phyloP scores from a whole-genome alignment of 2,113 vertebrate genomes.

The Rhinoderma darwinii region DNA sequence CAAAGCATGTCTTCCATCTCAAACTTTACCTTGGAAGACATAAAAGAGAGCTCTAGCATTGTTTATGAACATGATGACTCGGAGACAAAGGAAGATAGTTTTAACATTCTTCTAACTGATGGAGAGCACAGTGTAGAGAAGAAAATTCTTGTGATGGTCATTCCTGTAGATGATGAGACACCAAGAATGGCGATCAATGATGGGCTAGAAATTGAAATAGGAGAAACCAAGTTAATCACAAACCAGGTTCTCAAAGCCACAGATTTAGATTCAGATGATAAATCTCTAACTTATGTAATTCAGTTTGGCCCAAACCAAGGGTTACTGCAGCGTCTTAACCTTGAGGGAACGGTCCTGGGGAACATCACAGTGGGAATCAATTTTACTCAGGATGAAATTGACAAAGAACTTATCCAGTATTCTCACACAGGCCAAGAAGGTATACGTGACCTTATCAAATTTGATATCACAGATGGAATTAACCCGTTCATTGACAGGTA shows the following conservation, averaged over 20 bases:
- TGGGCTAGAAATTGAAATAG: constrained; percentile 66
- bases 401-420: constrained; percentile 66
- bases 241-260: constrained; percentile 68
- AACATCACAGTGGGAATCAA: constrained; percentile 70
- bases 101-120: constrained; percentile 70
- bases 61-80: constrained; percentile 74
- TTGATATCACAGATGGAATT: constrained; percentile 74
- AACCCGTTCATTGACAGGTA: constrained; percentile 67
- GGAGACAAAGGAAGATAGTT: constrained; percentile 69
- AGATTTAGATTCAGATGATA: constrained; percentile 70
- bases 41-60: constrained; percentile 68
- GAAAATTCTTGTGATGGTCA: constrained; percentile 67
- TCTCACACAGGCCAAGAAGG: constrained; percentile 66
- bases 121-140: constrained; percentile 66
- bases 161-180: constrained; percentile 69
- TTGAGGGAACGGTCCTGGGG: constrained; percentile 69
- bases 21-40: constrained; percentile 70
- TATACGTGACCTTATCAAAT: constrained; percentile 69
- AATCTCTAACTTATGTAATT: constrained; percentile 70
- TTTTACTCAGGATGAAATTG: constrained; percentile 73
- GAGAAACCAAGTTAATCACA: constrained; percentile 68
- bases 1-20: constrained; percentile 60
- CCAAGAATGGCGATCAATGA: constrained; percentile 66
- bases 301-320: constrained; percentile 65
- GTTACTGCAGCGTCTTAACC: constrained; percentile 77